These are phyloP conservation scores for Pyrrhosoma nymphula DNA, from an alignment of 2,888 invertebrate genomes.

Conservation along the genomic window DNA sequence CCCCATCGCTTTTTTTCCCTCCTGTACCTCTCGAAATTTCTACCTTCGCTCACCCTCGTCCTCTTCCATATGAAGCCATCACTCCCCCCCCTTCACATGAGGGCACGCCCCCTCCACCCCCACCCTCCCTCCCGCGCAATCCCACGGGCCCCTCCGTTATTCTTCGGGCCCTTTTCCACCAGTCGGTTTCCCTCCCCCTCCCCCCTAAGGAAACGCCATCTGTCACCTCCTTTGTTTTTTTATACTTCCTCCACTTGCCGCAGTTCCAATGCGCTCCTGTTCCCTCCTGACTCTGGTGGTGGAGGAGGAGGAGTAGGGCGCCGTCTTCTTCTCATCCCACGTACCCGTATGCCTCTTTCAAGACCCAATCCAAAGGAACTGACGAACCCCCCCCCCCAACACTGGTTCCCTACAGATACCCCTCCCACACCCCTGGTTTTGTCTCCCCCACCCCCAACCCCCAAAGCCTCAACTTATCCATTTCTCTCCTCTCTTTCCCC, in stretches of 20 bases:
- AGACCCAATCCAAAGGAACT: not conserved
- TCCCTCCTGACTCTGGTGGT: not conserved
- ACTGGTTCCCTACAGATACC: not conserved
- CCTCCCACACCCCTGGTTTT: not conserved
- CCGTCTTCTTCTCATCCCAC: not conserved
- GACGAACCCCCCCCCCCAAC: not conserved
- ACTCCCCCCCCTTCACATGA: not conserved
- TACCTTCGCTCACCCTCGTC: not conserved
- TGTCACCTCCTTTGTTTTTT: slow-evolving; percentile 62
- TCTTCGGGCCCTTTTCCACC: slow-evolving; percentile 31
- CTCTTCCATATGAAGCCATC: not conserved
- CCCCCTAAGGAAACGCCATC: slow-evolving; percentile 56
- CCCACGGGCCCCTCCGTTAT: slow-evolving; percentile 37
- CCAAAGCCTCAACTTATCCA: not conserved
- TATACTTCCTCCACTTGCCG: slow-evolving; percentile 26
- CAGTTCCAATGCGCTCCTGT: slow-evolving; percentile 41
- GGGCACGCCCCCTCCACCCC: not conserved
- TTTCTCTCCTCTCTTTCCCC: not conserved
- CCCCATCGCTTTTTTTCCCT: not conserved
- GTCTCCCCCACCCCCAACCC: not conserved
- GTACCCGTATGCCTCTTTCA: not conserved
- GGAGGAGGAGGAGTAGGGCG: not conserved
- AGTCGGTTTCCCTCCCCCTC: slow-evolving; percentile 13
- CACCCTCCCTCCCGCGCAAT: not conserved
- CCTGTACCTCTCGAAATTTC: slow-evolving; percentile 5